Percentiles rank a stretch among this genome's conserved stretches.
Conservation (phyloP, 2,113 vertebrate species). For the Otolemur garnettii region DNA sequence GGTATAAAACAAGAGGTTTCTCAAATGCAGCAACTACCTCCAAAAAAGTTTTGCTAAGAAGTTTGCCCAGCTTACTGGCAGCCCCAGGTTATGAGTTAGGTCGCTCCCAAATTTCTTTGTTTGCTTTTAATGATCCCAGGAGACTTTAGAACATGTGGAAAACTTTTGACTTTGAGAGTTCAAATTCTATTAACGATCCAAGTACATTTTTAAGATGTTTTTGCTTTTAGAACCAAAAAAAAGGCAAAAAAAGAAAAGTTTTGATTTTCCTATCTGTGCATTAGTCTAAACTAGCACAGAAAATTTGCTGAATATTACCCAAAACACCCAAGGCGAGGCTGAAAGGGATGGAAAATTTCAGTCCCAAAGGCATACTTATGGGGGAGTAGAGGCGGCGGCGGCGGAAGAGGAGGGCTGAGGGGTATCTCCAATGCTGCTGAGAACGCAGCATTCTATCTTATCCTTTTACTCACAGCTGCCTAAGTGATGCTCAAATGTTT, state of each 20-base stretch:
- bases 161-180: slow-evolving; percentile 74
- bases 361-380: slow-evolving; percentile 11
- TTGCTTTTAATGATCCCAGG: not conserved
- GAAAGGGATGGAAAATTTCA: slow-evolving; percentile 73
- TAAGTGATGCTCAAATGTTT: not conserved
- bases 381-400: accelerated
- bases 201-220: slow-evolving; percentile 56
- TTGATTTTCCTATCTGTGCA: slow-evolving; percentile 69
- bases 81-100: not conserved
- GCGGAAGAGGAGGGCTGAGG: not conserved
- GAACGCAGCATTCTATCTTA: not conserved
- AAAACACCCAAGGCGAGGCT: slow-evolving; percentile 31
- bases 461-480: not conserved
- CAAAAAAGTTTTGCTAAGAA: not conserved
- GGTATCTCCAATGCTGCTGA: not conserved
- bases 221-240: slow-evolving; percentile 47
- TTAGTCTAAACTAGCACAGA: slow-evolving; percentile 64
- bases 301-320: slow-evolving; percentile 71
- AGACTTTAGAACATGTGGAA: slow-evolving; percentile 59
- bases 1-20: not conserved
- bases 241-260: slow-evolving; percentile 1
- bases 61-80: not conserved
- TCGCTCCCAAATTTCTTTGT: not conserved
- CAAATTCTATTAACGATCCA: slow-evolving; percentile 63
- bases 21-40: not conserved